A percentile compares a stretch with the other conserved stretches of the same genome.
Conservation (phyloP, 2,797 vertebrate species). For the Philypnodon macrostomus region DNA sequence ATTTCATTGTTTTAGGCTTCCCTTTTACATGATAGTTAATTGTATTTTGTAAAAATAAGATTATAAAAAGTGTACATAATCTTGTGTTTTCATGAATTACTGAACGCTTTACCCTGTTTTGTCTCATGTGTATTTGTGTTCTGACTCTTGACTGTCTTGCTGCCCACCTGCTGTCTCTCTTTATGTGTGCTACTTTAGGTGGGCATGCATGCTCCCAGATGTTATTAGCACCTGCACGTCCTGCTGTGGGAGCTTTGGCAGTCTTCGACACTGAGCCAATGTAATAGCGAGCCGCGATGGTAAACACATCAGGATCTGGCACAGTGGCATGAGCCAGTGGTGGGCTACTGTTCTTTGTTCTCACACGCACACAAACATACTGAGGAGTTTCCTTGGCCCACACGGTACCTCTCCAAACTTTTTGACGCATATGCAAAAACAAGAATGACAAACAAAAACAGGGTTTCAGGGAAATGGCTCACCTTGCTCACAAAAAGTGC, state of each 20-base stretch:
- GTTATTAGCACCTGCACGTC: constrained; percentile 40
- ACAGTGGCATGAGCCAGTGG: constrained; percentile 10
- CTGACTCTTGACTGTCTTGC: constrained; percentile 13
- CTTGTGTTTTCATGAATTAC: too few relatives aligned
- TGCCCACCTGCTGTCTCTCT: constrained; percentile 1
- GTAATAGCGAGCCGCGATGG: constrained; percentile 32
- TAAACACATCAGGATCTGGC: constrained; percentile 43
- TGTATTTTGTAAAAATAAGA: too few relatives aligned
- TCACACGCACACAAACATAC: constrained; percentile 1
- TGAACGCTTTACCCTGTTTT: too few relatives aligned
- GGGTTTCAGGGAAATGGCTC: not conserved
- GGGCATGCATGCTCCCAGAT: constrained; percentile 28
- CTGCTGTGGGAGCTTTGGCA: constrained; percentile 31
- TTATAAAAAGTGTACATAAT: too few relatives aligned
- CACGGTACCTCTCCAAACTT: not conserved
- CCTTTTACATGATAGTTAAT: too few relatives aligned
- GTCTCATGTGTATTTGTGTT: not conserved
- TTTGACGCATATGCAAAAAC: not conserved
- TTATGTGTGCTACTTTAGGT: constrained; percentile 12
- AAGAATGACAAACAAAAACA: constrained; percentile 2
- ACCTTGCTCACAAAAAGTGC: not conserved
- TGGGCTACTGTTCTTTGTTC: constrained; percentile 8
- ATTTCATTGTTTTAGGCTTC: too few relatives aligned
- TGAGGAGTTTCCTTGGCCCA: not conserved
- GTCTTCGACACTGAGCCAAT: constrained; percentile 19